Evolutionary conservation across 1,140 invertebrate species (phyloP).

Genomic region (Lysiphlebus fabarum): DNA sequence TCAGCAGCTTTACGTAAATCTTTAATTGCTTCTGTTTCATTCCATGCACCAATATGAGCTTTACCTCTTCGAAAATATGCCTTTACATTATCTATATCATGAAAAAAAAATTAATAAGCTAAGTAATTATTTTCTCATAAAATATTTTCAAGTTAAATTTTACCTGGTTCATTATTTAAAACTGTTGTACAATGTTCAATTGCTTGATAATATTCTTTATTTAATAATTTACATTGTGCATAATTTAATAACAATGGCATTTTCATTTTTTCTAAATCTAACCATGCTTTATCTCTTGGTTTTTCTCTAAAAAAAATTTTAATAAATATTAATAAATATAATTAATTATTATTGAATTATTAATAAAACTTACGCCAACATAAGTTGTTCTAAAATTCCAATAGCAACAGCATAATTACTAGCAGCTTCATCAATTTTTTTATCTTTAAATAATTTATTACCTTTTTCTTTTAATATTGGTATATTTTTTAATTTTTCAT

Average conservation of each 20-base stretch:
- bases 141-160: slow-evolving; percentile 16
- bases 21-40: slow-evolving; percentile 72
- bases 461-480: slow-evolving; percentile 78
- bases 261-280: slow-evolving; percentile 74
- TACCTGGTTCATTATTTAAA: slow-evolving; percentile 75
- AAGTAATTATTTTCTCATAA: slow-evolving; percentile 21
- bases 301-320: slow-evolving; percentile 71
- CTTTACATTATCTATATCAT: slow-evolving; percentile 82
- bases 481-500: slow-evolving; percentile 76
- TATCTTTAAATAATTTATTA: slow-evolving; percentile 77
- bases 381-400: slow-evolving; percentile 85
- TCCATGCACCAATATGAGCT: slow-evolving; percentile 87
- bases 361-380: slow-evolving; percentile 67
- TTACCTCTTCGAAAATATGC: slow-evolving; percentile 85
- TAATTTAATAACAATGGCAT: slow-evolving; percentile 88
- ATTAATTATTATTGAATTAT: slow-evolving; percentile 14
- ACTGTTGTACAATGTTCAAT: slow-evolving; percentile 90
- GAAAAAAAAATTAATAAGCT: slow-evolving; percentile 33
- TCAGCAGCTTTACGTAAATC: slow-evolving; percentile 72
- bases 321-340: slow-evolving; percentile 15
- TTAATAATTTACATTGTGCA: slow-evolving; percentile 83
- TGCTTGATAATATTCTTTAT: slow-evolving; percentile 84
- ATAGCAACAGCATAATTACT: slow-evolving; percentile 82
- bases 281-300: slow-evolving; percentile 86
- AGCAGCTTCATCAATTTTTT: slow-evolving; percentile 72